Evolutionary conservation across 35 echinoderm and acorn worm species (phyloP), one percentile per base, ranked within the genome.

Genomic region (Antedon bifida): DNA sequence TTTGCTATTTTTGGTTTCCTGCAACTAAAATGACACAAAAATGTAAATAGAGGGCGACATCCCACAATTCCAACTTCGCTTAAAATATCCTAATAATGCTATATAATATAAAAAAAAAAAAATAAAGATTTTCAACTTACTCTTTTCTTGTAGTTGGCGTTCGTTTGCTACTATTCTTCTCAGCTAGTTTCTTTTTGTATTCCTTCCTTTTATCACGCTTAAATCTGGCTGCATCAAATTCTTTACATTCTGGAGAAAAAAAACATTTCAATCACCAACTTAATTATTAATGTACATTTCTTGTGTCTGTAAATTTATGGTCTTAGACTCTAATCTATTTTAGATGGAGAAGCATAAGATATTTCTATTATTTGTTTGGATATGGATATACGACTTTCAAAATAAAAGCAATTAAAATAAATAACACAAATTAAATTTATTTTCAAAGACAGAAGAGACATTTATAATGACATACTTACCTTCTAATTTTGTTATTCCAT

Each of bases 201-300:
- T 96, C 92, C 86, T 96, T 96, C 88, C 89, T 82, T 83, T 88
- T 96, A 82, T 96, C 92, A 34, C 89, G 75, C 56, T 96, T 96
- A 32, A 79, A 74, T 80, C 84, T 91, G 64, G 86, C 86, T 86
- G 87, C 89, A 23, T 96, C 92, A 86, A 88, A 96, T 64, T 88
- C 84, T 83, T 85, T 74, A 82, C 83, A 81, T 86, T 96, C 92
- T 96, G 51, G 28, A 79, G 36, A 32, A 21, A 82, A 45, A 0
- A 42, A 42, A 42, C 38, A 42, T 7, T 14, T 42, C 38, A 7
- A 42, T 75, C 4, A 75, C n/a, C n/a, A 75, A 31, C 26, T 8
- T 31, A 7, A 9, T 9, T 75, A 5, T 31, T 23, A 31, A 5
- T 75, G 8, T 56, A 56, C n/a, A n/a, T n/a, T n/a, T n/a, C n/a